Evolutionary conservation across 2,888 invertebrate species (phyloP).

Genomic region (Idaea biselata): DNA sequence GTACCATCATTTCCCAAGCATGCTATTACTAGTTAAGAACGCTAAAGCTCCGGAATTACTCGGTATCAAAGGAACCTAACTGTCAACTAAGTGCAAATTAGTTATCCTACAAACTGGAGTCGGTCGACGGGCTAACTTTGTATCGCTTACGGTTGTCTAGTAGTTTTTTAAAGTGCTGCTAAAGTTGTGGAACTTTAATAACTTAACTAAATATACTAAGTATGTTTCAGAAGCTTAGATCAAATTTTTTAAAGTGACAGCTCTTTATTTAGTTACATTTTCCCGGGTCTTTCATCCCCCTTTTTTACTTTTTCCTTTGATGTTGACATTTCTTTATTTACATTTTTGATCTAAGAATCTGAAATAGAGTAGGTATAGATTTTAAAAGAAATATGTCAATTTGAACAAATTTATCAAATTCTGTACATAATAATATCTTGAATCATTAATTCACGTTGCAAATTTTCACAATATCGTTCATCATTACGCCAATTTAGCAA

Average conservation of each 20-base stretch:
- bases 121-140: conserved; percentile 36
- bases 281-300: too few species aligned
- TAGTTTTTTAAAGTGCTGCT: not conserved
- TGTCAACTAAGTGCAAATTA: conserved; percentile 64
- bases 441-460: conserved; percentile 19
- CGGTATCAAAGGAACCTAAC: conserved; percentile 59
- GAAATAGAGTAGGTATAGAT: not conserved
- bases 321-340: too few species aligned
- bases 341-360: too few species aligned
- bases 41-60: conserved; percentile 47
- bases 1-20: not conserved
- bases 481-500: conserved; percentile 73
- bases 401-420: not conserved
- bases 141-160: conserved; percentile 19
- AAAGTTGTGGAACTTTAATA: not conserved
- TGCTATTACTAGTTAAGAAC: conserved; percentile 41
- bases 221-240: too few species aligned
- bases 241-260: too few species aligned
- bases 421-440: not conserved
- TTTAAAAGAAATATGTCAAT: not conserved
- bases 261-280: too few species aligned
- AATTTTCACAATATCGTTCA: conserved; percentile 65
- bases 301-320: too few species aligned
- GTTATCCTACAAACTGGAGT: conserved; percentile 43
- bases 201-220: too few species aligned